Conservation (phyloP, 1,140 invertebrate genomes). For the Apis laboriosa region DNA sequence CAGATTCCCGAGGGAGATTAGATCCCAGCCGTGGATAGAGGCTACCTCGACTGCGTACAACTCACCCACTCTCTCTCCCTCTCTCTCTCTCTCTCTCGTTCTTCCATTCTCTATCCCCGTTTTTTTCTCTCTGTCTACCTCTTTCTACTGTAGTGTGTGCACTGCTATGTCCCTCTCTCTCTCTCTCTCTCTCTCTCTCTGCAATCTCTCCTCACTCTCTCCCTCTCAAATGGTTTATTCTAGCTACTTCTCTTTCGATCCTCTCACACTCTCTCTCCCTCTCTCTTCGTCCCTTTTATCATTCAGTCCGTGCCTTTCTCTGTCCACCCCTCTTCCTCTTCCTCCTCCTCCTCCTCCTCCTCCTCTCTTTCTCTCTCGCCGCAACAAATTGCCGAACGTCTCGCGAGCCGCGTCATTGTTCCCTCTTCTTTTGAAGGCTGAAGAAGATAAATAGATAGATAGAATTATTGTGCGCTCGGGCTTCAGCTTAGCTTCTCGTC, state of each 20-base stretch:
- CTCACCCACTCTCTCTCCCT: slow-evolving; percentile 54
- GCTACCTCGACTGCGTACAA: slow-evolving; percentile 66
- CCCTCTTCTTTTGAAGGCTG: slow-evolving; percentile 48
- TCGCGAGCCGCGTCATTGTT: slow-evolving; percentile 66
- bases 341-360: not conserved
- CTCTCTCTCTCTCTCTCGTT: not conserved
- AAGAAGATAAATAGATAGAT: slow-evolving; percentile 57
- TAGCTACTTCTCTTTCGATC: slow-evolving; percentile 1
- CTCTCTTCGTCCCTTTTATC: slow-evolving; percentile 43
- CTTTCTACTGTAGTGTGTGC: not conserved
- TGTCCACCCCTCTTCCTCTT: not conserved
- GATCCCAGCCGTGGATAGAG: slow-evolving; percentile 70
- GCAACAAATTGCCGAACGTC: slow-evolving; percentile 72
- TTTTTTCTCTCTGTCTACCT: not conserved
- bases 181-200: not conserved
- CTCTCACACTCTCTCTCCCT: slow-evolving; percentile 16
- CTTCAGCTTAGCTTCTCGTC: slow-evolving; percentile 16
- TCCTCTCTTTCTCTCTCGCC: slow-evolving; percentile 1
- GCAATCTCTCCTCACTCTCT: not conserved
- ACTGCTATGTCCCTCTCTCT: too few species aligned
- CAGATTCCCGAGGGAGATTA: slow-evolving; percentile 74
- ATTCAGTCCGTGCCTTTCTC: slow-evolving; percentile 20
- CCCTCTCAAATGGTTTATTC: too few species aligned
- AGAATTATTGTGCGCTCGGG: slow-evolving; percentile 56
- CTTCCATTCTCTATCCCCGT: slow-evolving; percentile 10